Base-by-base conservation (phyloP, 2,888 invertebrate species). In the Mechanitis mazaeus region DNA sequence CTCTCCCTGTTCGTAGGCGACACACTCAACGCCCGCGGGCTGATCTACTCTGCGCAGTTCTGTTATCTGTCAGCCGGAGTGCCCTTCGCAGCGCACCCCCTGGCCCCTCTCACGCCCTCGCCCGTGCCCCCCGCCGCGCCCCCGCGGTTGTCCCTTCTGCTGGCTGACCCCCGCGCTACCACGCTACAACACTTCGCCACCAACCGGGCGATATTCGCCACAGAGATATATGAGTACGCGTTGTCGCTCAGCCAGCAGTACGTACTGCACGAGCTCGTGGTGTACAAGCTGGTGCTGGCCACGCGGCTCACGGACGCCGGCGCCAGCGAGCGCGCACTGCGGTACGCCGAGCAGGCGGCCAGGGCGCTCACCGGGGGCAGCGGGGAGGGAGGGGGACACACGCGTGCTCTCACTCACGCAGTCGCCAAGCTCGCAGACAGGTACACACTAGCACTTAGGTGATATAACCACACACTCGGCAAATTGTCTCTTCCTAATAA, bases 191-290 rank as follows among this genome's bases (percentile, higher is more conserved):
- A 93, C 75, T 95, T 96, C 80, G 94, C 95, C 50, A 93, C 92
- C 59, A 94, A 94, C 78, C 94, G 95, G 78, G 96, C 97, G 33
- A 94, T 98, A 65, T 96, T 98, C 89, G 95, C 97, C 86, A 98
- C 98, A 0, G 98, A 98, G 88, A 94, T 98, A 64, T 98, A 97
- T 83, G 98, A 98, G 84, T 98, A 97, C 81, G 98, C 97, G 3
- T 92, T 95, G 68, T 94, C 95, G 64, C 91, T 98, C 57, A 94
- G 94, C 76, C 92, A 93, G 33, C 91, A 92, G 59, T 96, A 94
- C 79, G 91, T 92, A 55, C 91, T 97, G 63, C 90, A 93, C 0
- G 94, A 95, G 74, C 92, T 96, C 74, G 95, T 95, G 92, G 92
- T 93, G 60, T 97, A 96, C 88, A 98, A 98, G 91, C 94, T 95